These are phyloP conservation scores for Monoplex corrugatus DNA, from an alignment of 2,888 invertebrate species.

Conservation along the genomic window DNA sequence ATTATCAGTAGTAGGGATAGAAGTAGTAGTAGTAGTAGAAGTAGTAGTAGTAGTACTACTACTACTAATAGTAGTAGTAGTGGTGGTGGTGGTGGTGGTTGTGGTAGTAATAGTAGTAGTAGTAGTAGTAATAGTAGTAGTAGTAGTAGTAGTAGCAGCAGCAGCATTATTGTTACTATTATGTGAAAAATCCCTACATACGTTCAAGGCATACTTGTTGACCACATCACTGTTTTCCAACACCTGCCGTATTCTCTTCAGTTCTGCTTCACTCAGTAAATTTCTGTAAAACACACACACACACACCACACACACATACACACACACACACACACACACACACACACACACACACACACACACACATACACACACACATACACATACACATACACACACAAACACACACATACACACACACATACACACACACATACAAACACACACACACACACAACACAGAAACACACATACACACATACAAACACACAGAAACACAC, in stretches of 20 bases:
- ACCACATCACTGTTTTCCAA: conserved; percentile 37
- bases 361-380: not conserved
- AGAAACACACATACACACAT: too few species aligned
- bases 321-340: not conserved
- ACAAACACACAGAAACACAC: too few species aligned
- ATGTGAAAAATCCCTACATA: conserved; percentile 12
- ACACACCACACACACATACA: too few species aligned
- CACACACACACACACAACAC: too few species aligned
- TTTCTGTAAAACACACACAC: conserved; percentile 28
- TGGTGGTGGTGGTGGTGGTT: too few species aligned
- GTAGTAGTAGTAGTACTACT: too few species aligned
- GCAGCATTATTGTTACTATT: too few species aligned
- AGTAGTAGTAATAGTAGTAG: too few species aligned
- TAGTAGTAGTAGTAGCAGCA: too few species aligned
- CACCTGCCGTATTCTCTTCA: conserved; percentile 13
- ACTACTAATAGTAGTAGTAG: too few species aligned
- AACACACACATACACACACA: not conserved
- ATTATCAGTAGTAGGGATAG: not conserved
- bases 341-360: not conserved
- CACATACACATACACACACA: not conserved
- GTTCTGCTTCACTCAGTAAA: conserved; percentile 26
- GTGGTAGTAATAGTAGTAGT: too few species aligned
- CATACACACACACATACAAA: not conserved
- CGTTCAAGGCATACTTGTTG: conserved; percentile 26
- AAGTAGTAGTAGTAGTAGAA: too few species aligned